Evolutionary conservation across 2,797 vertebrate genomes (phyloP).

Genomic region (Avahi laniger): DNA sequence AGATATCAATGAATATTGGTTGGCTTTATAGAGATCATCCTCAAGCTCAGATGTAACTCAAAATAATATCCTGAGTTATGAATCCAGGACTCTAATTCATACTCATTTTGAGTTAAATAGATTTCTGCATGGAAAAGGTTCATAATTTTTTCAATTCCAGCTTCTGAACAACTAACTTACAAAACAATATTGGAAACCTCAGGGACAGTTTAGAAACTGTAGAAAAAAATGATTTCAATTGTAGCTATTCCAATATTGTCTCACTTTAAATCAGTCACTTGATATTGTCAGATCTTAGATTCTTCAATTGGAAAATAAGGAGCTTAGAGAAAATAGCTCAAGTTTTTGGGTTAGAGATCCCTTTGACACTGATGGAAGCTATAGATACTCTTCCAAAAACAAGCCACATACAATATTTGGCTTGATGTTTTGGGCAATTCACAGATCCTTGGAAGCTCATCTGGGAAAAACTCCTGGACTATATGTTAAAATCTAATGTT

Average conservation of each 20-base stretch:
- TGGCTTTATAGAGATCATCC: background rate
- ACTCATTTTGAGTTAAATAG: background rate
- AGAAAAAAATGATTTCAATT: constrained; percentile 1
- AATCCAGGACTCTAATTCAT: background rate
- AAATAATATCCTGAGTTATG: background rate
- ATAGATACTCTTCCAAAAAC: background rate
- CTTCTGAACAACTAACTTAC: background rate
- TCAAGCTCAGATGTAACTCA: background rate
- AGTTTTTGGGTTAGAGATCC: background rate
- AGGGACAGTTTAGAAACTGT: background rate
- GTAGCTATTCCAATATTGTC: background rate
- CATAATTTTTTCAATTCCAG: background rate
- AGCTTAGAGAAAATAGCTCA: background rate
- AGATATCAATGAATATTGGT: background rate
- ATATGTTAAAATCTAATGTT: background rate
- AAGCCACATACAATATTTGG: background rate
- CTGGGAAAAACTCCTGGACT: background rate
- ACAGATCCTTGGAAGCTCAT: background rate
- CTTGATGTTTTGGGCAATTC: background rate
- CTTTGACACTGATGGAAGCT: background rate
- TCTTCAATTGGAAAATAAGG: constrained; percentile 17
- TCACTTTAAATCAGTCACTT: constrained; percentile 13
- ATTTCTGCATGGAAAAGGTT: background rate
- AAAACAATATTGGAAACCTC: background rate
- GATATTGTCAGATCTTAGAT: background rate